Conservation (phyloP, 1,140 invertebrate species). For the Thaumatotibia leucotreta region DNA sequence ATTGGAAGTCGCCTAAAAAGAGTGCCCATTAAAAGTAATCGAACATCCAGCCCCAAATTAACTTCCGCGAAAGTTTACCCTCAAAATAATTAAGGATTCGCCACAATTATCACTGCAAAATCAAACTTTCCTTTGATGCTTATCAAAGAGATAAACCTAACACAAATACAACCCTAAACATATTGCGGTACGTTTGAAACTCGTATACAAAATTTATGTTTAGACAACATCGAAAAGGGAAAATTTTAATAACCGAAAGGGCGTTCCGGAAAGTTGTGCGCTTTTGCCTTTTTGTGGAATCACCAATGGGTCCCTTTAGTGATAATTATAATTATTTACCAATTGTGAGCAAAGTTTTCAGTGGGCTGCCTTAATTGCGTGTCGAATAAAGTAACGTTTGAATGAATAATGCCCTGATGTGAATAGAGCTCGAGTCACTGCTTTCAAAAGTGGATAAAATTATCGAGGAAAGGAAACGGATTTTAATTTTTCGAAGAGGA, state of each 20-base stretch:
- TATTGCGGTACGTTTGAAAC: slow-evolving; percentile 35
- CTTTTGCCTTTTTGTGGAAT: slow-evolving; percentile 67
- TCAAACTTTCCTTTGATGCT: slow-evolving; percentile 71
- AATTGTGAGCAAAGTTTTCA: slow-evolving; percentile 63
- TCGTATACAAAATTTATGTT: slow-evolving; percentile 26
- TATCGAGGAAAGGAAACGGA: slow-evolving; percentile 48
- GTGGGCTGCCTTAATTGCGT: slow-evolving; percentile 54
- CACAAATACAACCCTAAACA: slow-evolving; percentile 39
- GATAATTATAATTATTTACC: slow-evolving; percentile 75
- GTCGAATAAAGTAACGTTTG: slow-evolving; percentile 65
- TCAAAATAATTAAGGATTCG: slow-evolving; percentile 76
- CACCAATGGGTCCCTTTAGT: slow-evolving; percentile 50
- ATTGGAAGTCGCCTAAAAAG: slow-evolving; percentile 71
- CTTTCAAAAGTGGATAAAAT: slow-evolving; percentile 43
- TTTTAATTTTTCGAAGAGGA: slow-evolving; percentile 53
- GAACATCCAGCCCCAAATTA: slow-evolving; percentile 69
- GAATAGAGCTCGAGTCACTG: slow-evolving; percentile 51
- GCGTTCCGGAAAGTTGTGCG: slow-evolving; percentile 57
- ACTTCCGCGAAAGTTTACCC: slow-evolving; percentile 73
- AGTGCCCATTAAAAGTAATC: slow-evolving; percentile 74
- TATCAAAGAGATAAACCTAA: slow-evolving; percentile 44
- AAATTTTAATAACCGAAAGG: slow-evolving; percentile 69
- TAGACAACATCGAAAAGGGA: slow-evolving; percentile 44
- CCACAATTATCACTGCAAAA: slow-evolving; percentile 75
- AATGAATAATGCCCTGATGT: slow-evolving; percentile 60